These are phyloP conservation scores for Embiotoca jacksoni DNA, from an alignment of 2,113 vertebrate species.

Conservation along the genomic window DNA sequence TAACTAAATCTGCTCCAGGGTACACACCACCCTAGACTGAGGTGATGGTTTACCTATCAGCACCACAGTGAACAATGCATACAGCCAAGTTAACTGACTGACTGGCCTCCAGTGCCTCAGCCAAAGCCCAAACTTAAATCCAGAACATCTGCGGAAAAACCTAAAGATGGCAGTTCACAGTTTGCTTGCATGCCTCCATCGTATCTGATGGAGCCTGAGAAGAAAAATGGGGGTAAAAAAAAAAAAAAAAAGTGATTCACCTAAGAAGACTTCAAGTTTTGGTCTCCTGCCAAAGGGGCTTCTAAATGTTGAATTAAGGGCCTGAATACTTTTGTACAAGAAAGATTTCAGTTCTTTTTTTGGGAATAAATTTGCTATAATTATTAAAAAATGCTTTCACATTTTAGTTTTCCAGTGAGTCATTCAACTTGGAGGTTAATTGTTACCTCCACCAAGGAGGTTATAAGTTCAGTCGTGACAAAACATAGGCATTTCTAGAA, in stretches of 20 bases:
- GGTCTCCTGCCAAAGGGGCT: too few species aligned
- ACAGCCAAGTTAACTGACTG: background rate
- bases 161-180: background rate
- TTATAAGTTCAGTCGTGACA: too few species aligned
- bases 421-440: background rate
- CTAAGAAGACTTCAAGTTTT: too few species aligned
- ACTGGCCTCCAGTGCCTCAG: background rate
- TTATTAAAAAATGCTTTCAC: background rate
- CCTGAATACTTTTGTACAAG: too few species aligned
- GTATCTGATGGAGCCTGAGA: background rate
- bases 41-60: too few species aligned
- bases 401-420: background rate
- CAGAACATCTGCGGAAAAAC: background rate
- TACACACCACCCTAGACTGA: background rate
- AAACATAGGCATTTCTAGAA: too few species aligned
- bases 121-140: background rate
- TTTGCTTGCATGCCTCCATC: background rate
- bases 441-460: background rate
- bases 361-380: too few species aligned
- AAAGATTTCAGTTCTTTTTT: too few species aligned
- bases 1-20: background rate
- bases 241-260: background rate
- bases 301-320: too few species aligned
- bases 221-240: background rate
- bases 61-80: background rate